Conservation (phyloP, 2,797 vertebrate genomes). For the Octomys mimax region DNA sequence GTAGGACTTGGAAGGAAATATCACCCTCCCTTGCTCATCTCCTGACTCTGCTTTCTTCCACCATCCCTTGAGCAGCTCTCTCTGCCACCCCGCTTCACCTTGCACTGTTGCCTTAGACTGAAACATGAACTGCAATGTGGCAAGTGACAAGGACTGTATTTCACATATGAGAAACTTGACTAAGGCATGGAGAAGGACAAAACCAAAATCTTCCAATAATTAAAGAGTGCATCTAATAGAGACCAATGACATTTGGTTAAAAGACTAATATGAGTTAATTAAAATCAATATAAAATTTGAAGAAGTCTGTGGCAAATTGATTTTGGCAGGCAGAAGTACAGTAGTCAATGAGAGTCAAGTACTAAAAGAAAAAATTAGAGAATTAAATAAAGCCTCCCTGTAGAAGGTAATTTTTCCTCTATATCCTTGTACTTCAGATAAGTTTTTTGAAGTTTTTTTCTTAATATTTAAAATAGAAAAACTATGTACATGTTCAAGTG, state of each 20-base stretch:
- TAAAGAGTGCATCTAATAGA: neutral
- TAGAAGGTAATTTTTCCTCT: neutral
- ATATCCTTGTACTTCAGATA: neutral
- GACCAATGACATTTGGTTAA: neutral
- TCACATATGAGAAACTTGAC: neutral
- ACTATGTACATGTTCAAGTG: neutral
- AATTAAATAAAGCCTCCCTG: neutral
- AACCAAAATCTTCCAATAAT: neutral
- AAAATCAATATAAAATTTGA: neutral
- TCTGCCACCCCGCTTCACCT: neutral
- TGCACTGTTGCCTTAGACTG: neutral
- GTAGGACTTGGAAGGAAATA: neutral
- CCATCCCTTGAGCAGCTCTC: neutral
- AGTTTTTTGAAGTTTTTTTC: neutral
- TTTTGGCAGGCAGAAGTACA: neutral
- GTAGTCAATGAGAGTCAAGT: neutral
- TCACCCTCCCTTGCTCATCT: neutral
- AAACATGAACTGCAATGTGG: neutral
- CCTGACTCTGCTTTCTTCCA: neutral
- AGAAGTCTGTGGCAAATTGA: neutral
- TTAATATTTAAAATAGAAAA: neutral
- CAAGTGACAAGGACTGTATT: neutral
- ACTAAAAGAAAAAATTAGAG: neutral
- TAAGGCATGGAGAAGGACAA: neutral
- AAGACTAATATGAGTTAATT: constrained; percentile 18